Base-by-base conservation (phyloP, 2,797 vertebrate species). In the Hybognathus amarus region DNA sequence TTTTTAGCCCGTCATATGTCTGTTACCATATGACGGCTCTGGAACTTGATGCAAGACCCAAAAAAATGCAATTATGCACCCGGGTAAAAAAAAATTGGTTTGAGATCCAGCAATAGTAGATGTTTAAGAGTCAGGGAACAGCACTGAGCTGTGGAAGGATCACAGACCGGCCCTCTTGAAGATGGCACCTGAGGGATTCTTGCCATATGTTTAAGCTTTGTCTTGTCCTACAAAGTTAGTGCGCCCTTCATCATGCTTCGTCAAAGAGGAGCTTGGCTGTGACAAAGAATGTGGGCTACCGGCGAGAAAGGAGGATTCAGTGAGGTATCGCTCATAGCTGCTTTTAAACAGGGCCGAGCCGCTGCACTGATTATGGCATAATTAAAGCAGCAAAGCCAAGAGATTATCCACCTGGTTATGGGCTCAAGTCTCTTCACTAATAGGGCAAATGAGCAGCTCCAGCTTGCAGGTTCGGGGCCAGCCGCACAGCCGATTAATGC, bases 331-430 rank as follows among this genome's bases (percentile, higher is more conserved):
- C 95, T 93, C 84, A 88, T 12, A 87, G 92, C 92, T 93, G 91
- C 93, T 78, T 66, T 75, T 89, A 92, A 93, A 93, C 91, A 90
- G 94, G 94, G 95, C 96, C 96, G 96, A 96, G n/a, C 93, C 93
- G 90, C 95, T 96, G 96, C 98, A 97, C 96, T 97, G 97, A 99
- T 99, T 98, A 99, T 96, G 94, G 95, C 95, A 92, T 98, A 98
- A 99, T 99, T 98, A 98, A 97, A 96, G 96, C 96, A 95, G 96
- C 97, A 97, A 98, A 98, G 97, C 96, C 92, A 95, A 95, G 94
- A 95, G 97, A 98, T 98, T 98, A 97, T 98, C 97, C 97, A 99
- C 97, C 97, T 98, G 97, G 97, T 97, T 96, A 94, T 97, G 96
- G 95, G 96, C 97, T 95, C 95, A 94, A 96, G 95, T 95, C 94